These are phyloP conservation scores for Mastacembelus armatus DNA, from an alignment of 2,797 vertebrate genomes.

Conservation along the genomic window DNA sequence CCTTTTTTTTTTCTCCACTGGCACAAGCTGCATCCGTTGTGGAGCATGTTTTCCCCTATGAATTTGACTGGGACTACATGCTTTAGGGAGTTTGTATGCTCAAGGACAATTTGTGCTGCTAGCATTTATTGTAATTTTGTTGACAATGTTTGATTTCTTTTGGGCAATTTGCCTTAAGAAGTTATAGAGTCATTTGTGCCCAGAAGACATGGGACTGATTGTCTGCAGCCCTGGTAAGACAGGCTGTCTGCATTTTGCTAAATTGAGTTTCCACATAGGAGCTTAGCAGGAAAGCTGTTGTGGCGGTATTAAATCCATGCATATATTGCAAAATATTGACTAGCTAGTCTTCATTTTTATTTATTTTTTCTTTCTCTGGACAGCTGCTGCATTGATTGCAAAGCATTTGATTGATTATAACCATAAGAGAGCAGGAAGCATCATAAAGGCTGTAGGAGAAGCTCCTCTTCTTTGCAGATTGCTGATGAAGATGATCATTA, in stretches of 20 bases:
- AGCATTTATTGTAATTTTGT: conserved; percentile 57
- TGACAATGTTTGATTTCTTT: conserved; percentile 63
- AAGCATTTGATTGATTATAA: conserved; percentile 59
- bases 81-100: conserved; percentile 43
- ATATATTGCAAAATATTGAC: conserved; percentile 37
- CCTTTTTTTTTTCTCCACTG: conserved; percentile 48
- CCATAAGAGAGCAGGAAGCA: conserved; percentile 47
- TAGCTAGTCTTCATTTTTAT: conserved; percentile 14
- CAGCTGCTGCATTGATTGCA: conserved; percentile 49
- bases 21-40: conserved; percentile 40
- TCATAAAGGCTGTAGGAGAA: conserved; percentile 24
- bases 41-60: conserved; percentile 41
- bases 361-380: conserved; percentile 33
- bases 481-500: conserved; percentile 62
- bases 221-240: conserved; percentile 10
- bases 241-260: conserved; percentile 32
- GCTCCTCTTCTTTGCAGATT: conserved; percentile 56
- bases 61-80: conserved; percentile 41
- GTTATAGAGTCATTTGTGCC: conserved; percentile 52
- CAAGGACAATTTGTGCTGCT: conserved; percentile 54
- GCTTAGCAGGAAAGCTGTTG: conserved; percentile 29
- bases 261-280: conserved; percentile 31
- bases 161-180: conserved; percentile 33
- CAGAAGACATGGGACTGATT: conserved; percentile 30
- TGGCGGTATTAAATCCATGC: conserved; percentile 15